These are phyloP conservation scores for Connochaetes taurinus DNA, from an alignment of 2,113 vertebrate species.

Conservation along the genomic window DNA sequence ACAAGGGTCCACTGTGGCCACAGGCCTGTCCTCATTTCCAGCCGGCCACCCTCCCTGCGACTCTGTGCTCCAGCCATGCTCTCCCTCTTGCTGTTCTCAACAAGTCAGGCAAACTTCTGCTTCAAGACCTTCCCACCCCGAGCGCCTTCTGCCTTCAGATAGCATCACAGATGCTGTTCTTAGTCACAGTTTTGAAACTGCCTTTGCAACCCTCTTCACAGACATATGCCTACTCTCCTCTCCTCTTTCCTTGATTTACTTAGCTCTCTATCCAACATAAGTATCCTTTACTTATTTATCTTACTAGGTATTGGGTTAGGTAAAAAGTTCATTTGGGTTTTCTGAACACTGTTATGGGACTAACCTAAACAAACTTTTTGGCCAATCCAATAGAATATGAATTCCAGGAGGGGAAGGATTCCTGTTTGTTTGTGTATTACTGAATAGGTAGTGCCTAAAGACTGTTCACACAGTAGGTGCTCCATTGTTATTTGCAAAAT, in stretches of 20 bases:
- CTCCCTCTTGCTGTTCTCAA: neutral
- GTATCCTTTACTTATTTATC: neutral
- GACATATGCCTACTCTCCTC: neutral
- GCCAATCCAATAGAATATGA: neutral
- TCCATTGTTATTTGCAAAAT: neutral
- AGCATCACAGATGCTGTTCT: neutral
- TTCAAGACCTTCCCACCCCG: neutral
- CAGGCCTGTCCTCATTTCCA: neutral
- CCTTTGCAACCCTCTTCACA: neutral
- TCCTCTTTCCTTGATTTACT: neutral
- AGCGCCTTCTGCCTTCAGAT: neutral
- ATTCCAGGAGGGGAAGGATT: neutral
- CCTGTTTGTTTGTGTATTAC: neutral
- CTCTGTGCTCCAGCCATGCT: neutral
- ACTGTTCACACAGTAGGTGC: neutral
- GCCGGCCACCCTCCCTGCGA: neutral
- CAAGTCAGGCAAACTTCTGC: neutral
- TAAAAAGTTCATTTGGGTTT: neutral
- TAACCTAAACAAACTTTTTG: neutral
- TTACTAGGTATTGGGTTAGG: neutral
- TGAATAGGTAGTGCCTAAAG: neutral
- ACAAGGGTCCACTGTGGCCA: neutral
- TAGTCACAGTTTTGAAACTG: neutral
- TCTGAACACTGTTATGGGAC: neutral
- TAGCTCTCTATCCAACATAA: neutral